Conservation (phyloP, 2,113 vertebrate species). For the Anthoscopus minutus region DNA sequence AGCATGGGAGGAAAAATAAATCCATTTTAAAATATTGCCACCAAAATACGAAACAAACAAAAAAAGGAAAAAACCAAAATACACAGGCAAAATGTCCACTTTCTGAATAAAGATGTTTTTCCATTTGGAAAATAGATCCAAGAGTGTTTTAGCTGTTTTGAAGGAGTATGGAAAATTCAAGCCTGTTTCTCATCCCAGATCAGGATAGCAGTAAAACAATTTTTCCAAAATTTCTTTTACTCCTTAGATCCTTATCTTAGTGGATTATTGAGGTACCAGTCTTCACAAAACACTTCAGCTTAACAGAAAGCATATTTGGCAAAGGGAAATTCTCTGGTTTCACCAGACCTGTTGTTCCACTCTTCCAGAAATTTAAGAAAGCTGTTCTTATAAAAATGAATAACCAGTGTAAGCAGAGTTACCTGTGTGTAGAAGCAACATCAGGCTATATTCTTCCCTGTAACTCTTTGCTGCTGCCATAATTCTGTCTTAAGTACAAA, state of each 20-base stretch:
- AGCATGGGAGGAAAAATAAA: neutral
- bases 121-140: neutral
- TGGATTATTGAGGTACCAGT: neutral
- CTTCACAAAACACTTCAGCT: neutral
- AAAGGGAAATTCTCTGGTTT: neutral
- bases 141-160: neutral
- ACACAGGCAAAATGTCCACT: neutral
- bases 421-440: neutral
- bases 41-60: neutral
- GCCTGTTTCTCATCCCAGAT: neutral
- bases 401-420: neutral
- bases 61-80: neutral
- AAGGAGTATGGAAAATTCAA: neutral
- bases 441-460: neutral
- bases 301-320: neutral
- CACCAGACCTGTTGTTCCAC: neutral
- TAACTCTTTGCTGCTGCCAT: constrained; percentile 1
- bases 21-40: neutral
- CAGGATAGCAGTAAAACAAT: neutral
- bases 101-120: neutral
- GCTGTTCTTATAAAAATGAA: neutral
- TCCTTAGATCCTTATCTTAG: neutral
- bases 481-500: constrained; percentile 44
- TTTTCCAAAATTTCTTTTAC: neutral
- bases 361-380: neutral